These are phyloP conservation scores for Pongo abelii DNA, from an alignment of 2,113 vertebrate species.

Conservation along the genomic window DNA sequence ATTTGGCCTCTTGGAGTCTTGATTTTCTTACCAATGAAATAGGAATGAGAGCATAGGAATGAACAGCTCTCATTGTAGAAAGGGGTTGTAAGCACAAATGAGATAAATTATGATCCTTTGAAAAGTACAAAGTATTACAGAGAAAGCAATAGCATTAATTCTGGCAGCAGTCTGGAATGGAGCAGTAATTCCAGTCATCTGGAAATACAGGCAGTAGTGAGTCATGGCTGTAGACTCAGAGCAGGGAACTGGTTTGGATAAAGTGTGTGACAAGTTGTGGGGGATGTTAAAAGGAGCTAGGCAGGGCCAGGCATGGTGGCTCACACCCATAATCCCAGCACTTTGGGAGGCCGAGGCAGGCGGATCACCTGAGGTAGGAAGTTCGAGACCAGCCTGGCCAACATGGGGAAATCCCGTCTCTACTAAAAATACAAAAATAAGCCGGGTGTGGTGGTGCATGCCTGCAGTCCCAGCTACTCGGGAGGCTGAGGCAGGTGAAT, in stretches of 20 bases:
- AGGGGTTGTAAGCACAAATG: background rate
- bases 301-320: too few relatives aligned
- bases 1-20: background rate
- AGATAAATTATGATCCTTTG: background rate
- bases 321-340: too few relatives aligned
- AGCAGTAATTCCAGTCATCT: background rate
- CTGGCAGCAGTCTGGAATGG: background rate
- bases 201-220: background rate
- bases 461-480: too few relatives aligned
- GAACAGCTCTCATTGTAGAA: background rate
- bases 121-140: background rate
- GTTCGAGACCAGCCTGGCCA: too few relatives aligned
- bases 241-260: background rate
- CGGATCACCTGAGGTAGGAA: too few relatives aligned
- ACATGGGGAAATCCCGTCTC: too few relatives aligned
- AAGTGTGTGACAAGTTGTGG: background rate
- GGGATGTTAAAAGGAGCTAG: background rate
- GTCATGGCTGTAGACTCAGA: background rate
- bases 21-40: conserved; percentile 14
- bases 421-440: too few relatives aligned
- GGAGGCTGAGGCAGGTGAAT: too few relatives aligned
- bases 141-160: background rate
- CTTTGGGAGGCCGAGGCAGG: too few relatives aligned
- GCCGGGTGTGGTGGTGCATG: too few relatives aligned
- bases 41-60: background rate